Base-by-base conservation (phyloP, 2,797 vertebrate genomes). In the Rhodeus uyekii region DNA sequence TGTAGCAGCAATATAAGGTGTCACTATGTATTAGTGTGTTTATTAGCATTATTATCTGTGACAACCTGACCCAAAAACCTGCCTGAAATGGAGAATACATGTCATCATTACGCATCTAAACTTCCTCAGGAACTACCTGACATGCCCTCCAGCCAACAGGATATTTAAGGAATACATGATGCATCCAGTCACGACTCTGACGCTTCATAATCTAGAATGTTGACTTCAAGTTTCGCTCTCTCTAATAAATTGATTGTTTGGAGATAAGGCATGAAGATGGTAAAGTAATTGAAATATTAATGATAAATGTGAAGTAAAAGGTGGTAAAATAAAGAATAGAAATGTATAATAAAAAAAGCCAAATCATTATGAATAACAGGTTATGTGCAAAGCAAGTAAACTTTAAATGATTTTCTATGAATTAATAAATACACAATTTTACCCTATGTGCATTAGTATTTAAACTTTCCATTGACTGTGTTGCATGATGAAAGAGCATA, bases 101-200 rank as follows among this genome's bases (percentile, higher is more conserved):
- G 2, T 74, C 32, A 82, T 16, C 39, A n/a, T 34, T 42, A 60
- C 7, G 27, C 69, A 74, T 53, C 71, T 73, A 65, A 81, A 81
- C 69, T 65, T 75, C 46, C 18, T 42, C 46, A n/a, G 34, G 69
- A 73, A 81, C 80, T 81, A 65, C 80, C 34, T 81, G 80, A 81
- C 80, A 81, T 80, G 50, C 78, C 29, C 82, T 72, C 22, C 32
- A 36, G 32, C 5, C 46, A 65, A 64, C 44, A 42, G 34, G 44
- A 80, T 24, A 32, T 71, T 80, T 71, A 55, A 19, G 39, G 29
- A 55, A 68, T 39, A 58, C 34, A 67, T 61, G 32, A 34, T 67
- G 68, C 38, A 55, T 63, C 19, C 39, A 81, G 27, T 73, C 58
- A 53, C 1, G 55, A 39, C n/a, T 58, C 6, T 61, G n/a, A 61